Conservation (phyloP, 2,797 vertebrate genomes). For the Esox masquinongy region DNA sequence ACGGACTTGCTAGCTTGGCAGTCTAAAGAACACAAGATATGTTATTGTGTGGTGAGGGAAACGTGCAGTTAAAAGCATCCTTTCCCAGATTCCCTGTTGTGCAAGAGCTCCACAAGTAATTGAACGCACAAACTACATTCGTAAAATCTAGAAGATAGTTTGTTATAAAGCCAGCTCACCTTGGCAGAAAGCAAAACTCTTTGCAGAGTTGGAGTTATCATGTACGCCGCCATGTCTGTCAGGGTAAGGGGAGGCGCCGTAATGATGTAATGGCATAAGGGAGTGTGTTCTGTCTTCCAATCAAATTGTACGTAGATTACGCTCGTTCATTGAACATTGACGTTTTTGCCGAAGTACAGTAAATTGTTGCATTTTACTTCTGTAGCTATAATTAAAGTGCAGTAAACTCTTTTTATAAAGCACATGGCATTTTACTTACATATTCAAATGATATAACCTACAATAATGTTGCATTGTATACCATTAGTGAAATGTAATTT, state of each 20-base stretch:
- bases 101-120: not conserved
- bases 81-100: not conserved
- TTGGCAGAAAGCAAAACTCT: conserved; percentile 61
- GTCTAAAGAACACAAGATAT: not conserved
- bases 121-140: not conserved
- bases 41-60: not conserved
- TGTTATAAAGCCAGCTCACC: conserved; percentile 59
- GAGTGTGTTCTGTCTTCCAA: conserved; percentile 29
- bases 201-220: conserved; percentile 51
- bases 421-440: not conserved
- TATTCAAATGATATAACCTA: not conserved
- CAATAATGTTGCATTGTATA: not conserved
- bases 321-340: not conserved
- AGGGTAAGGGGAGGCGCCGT: conserved; percentile 3
- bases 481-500: not conserved
- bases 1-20: not conserved
- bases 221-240: conserved; percentile 70
- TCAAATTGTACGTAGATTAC: conserved; percentile 2
- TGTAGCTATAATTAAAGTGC: no score
- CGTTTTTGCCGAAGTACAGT: not conserved
- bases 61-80: not conserved
- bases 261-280: conserved; percentile 28
- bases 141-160: not conserved
- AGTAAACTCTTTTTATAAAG: not conserved
- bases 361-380: no score